These are phyloP conservation scores for Amblyornis subalaris DNA, from an alignment of 2,113 vertebrate genomes.

Conservation along the genomic window DNA sequence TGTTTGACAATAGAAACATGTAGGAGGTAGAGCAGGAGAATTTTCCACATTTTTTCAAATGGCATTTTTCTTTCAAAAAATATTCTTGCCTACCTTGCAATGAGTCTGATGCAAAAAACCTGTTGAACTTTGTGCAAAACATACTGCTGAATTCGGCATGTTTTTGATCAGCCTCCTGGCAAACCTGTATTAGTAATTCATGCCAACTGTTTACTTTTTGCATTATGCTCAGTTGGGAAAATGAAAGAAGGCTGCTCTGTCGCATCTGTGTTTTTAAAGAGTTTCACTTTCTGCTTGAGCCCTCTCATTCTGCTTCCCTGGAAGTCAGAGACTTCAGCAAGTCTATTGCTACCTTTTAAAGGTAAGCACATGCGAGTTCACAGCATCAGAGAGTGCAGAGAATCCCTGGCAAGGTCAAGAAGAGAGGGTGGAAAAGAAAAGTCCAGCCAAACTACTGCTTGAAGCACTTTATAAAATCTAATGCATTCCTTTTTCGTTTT, in stretches of 20 bases:
- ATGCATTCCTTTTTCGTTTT: not conserved
- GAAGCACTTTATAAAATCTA: not conserved
- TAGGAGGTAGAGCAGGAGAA: conserved; percentile 70
- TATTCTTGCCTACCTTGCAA: not conserved
- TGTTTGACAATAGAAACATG: conserved; percentile 76
- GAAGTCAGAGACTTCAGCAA: not conserved
- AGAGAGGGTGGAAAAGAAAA: not conserved
- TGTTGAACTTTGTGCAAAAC: not conserved
- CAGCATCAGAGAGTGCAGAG: not conserved
- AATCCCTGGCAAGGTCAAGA: not conserved
- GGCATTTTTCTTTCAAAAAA: conserved; percentile 36
- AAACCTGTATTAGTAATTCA: conserved; percentile 47
- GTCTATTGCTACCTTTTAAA: not conserved
- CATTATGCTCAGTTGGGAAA: conserved; percentile 19
- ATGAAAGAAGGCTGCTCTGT: conserved; percentile 22
- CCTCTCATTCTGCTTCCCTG: conserved; percentile 30
- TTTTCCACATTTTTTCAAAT: conserved; percentile 70
- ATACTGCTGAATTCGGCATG: not conserved
- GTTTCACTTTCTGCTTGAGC: conserved; percentile 57
- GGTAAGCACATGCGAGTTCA: not conserved
- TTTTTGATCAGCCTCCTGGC: conserved; percentile 16
- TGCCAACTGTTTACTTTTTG: conserved; percentile 48
- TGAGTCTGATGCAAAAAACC: not conserved
- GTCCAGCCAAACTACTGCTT: not conserved
- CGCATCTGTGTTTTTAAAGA: not conserved